Evolutionary conservation across 2,888 invertebrate species (phyloP), one percentile per base, ranked within the genome.

Genomic region (Conops quadrifasciatus): DNA sequence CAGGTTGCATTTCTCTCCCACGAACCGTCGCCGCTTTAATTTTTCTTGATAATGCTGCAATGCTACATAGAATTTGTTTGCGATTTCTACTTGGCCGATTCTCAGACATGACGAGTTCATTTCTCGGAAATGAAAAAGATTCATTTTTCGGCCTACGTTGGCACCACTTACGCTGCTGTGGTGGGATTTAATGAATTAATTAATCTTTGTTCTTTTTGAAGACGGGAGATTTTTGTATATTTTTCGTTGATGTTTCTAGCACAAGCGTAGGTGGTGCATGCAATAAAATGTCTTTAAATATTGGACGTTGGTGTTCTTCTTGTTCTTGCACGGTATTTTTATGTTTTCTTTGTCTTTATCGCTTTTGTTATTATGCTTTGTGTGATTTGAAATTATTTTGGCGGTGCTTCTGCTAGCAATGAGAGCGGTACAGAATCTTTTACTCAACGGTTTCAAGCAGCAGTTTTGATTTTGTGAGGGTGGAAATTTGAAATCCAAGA

Each of bases 101-200:
- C n/a, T n/a, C n/a, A n/a, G n/a, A n/a, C n/a, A n/a, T n/a, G n/a
- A n/a, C n/a, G n/a, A n/a, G n/a, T n/a, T n/a, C n/a, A n/a, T n/a
- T n/a, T n/a, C n/a, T n/a, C n/a, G n/a, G n/a, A n/a, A n/a, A n/a
- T 43, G 45, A 43, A 43, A 43, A 43, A 11, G 13, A 7, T 21
- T 5, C 11, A 19, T 53, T 53, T 53, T 53, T 4, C 21, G n/a
- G n/a, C n/a, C n/a, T n/a, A n/a, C n/a, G n/a, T n/a, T n/a, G n/a
- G n/a, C 49, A n/a, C 16, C n/a, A n/a, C 49, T 5, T 16, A 49
- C 53, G 49, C 15, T n/a, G 49, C 49, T n/a, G n/a, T n/a, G n/a
- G n/a, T n/a, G n/a, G n/a, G 49, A 53, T 53, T 53, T 21, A 53
- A 21, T 53, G 19, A 53, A 21, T 16, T 53, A 53, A 53, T 53